Percentiles rank a stretch among this genome's conserved stretches.
phyloP scores from a whole-genome alignment of 2,888 invertebrate species.

The Pyrrhosoma nymphula region DNA sequence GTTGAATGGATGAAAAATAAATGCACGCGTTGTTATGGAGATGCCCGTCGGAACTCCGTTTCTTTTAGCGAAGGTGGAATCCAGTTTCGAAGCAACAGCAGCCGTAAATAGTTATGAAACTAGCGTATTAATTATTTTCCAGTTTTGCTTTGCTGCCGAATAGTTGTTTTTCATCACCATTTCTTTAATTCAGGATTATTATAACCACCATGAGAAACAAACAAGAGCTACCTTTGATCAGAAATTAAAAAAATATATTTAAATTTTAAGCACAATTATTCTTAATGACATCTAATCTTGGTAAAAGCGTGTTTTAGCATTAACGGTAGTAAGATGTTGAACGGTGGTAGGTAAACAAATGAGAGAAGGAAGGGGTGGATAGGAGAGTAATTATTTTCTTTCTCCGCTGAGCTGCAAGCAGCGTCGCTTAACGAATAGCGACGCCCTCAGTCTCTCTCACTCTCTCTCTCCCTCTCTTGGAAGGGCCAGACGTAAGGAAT shows the following conservation, averaged over 20 bases:
- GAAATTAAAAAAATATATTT: background rate
- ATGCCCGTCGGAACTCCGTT: too few species aligned
- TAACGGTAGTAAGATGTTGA: background rate
- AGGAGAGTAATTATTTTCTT: background rate
- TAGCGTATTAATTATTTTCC: background rate
- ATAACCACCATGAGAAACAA: background rate
- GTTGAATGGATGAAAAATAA: background rate
- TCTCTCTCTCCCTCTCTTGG: too few species aligned
- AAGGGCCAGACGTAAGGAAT: background rate
- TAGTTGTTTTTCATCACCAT: background rate
- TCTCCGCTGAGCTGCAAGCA: background rate
- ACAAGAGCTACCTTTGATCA: background rate
- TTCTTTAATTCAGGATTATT: background rate
- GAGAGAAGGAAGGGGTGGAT: background rate
- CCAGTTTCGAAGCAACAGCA: too few species aligned
- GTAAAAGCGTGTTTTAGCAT: background rate
- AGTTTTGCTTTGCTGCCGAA: background rate
- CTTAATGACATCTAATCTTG: background rate
- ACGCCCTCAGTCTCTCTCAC: background rate
- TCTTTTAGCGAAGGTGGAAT: too few species aligned
- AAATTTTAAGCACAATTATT: background rate
- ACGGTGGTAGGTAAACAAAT: background rate
- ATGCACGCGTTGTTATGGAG: too few species aligned
- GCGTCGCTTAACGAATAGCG: background rate
- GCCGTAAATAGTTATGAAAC: background rate